phyloP scores from a whole-genome alignment of 2,113 vertebrate species.

The Dunckerocampus dactyliophorus region DNA sequence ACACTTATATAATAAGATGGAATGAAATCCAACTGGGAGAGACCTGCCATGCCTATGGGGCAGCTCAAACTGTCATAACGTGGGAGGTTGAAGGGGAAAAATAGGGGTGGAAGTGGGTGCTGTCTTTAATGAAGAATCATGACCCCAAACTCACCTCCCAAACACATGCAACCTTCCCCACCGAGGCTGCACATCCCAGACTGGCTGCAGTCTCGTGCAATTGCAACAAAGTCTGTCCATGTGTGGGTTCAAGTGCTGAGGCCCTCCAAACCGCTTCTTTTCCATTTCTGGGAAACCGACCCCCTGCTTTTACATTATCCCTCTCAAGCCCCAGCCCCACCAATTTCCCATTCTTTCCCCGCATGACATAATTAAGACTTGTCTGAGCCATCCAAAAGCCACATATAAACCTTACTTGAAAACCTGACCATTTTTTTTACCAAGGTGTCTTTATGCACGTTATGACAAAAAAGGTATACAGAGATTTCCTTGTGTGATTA shows the following conservation, averaged over 20 bases:
- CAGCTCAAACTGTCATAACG: slow-evolving; percentile 55
- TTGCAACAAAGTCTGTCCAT: slow-evolving; percentile 41
- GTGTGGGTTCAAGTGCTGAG: slow-evolving; percentile 53
- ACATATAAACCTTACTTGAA: slow-evolving; percentile 63
- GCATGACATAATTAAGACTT: slow-evolving; percentile 66
- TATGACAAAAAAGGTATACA: slow-evolving; percentile 14
- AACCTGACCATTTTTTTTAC: slow-evolving; percentile 57
- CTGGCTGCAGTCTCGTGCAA: slow-evolving; percentile 54
- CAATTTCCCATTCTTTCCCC: slow-evolving; percentile 57
- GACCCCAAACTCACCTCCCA: slow-evolving; percentile 48
- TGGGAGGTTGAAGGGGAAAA: slow-evolving; percentile 16
- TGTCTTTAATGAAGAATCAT: slow-evolving; percentile 32
- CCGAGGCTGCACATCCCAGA: slow-evolving; percentile 21
- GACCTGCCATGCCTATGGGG: slow-evolving; percentile 37
- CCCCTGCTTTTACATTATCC: slow-evolving; percentile 65
- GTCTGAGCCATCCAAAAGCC: slow-evolving; percentile 67
- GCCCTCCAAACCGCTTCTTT: slow-evolving; percentile 66
- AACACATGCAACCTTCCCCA: slow-evolving; percentile 38
- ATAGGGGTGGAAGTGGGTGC: slow-evolving; percentile 2
- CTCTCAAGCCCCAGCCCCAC: slow-evolving; percentile 47
- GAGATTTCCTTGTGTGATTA: slow-evolving; percentile 56
- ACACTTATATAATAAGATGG: slow-evolving; percentile 41
- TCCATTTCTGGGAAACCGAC: slow-evolving; percentile 74
- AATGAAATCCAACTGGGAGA: slow-evolving; percentile 49
- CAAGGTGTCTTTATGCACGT: slow-evolving; percentile 52